Evolutionary conservation across 2,113 vertebrate genomes (phyloP).

Genomic region (Burhinus bistriatus): DNA sequence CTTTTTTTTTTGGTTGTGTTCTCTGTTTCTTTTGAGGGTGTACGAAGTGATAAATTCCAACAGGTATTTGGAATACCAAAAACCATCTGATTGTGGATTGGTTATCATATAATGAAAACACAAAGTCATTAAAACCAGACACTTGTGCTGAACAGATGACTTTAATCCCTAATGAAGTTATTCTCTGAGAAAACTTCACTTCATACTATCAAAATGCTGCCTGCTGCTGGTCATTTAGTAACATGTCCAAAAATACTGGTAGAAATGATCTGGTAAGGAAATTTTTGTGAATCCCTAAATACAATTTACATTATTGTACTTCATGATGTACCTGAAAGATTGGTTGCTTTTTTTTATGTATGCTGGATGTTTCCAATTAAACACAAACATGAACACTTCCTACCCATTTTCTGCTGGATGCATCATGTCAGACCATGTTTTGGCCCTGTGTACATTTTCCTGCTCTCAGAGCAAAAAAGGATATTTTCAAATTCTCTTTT

Average conservation of each 20-base stretch:
- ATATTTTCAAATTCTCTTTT: constrained; percentile 24
- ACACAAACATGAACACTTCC: background rate
- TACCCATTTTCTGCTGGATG: background rate
- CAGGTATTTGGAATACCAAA: background rate
- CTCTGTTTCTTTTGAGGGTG: background rate
- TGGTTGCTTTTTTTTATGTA: background rate
- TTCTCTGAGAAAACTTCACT: background rate
- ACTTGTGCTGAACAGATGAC: background rate
- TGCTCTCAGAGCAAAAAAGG: background rate
- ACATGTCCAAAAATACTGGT: background rate
- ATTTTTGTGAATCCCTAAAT: background rate
- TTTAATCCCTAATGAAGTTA: background rate
- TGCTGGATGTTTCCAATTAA: background rate
- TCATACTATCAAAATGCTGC: background rate
- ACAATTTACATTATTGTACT: background rate
- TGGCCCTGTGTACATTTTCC: background rate
- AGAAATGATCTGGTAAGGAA: background rate
- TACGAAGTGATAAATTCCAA: background rate
- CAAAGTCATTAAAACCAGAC: background rate
- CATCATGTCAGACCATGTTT: background rate
- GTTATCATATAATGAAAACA: background rate
- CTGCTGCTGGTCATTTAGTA: background rate
- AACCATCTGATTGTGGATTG: background rate
- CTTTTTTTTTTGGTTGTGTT: background rate
- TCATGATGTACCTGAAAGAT: background rate